Conservation (phyloP, 2,113 vertebrate species). For the Typhlomys cinereus region DNA sequence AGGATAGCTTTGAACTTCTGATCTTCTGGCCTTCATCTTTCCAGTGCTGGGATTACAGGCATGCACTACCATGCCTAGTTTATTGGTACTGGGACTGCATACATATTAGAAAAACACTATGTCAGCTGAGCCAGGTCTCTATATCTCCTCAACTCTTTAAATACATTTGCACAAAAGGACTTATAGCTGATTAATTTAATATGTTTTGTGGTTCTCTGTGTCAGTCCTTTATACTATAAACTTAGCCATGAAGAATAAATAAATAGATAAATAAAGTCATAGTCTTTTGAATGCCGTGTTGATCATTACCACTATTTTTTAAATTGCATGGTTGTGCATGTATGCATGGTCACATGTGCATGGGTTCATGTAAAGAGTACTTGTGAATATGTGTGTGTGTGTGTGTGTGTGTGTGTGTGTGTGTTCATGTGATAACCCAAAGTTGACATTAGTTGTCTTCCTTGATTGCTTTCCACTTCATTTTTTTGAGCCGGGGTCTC, state of each 20-base stretch:
- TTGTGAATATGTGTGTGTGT: no score
- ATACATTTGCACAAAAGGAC: background rate
- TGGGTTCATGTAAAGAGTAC: no score
- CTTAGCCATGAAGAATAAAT: no score
- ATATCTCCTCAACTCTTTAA: background rate
- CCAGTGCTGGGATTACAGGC: background rate
- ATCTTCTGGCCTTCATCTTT: no score
- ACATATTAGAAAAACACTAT: background rate
- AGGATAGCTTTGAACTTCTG: background rate
- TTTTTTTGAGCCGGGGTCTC: no score
- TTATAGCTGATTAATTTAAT: background rate
- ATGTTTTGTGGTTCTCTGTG: background rate
- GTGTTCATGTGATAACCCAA: no score
- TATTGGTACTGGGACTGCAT: background rate
- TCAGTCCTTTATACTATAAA: background rate
- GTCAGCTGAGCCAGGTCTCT: background rate
- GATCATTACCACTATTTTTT: background rate
- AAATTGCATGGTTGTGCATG: no score
- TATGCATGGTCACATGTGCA: no score
- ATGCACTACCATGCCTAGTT: background rate
- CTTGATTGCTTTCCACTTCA: no score
- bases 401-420: no score
- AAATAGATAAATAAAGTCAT: background rate
- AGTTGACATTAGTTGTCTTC: no score
- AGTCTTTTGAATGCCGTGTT: background rate